Conservation (phyloP, 2,113 vertebrate genomes). For the Hippocampus barbouri region DNA sequence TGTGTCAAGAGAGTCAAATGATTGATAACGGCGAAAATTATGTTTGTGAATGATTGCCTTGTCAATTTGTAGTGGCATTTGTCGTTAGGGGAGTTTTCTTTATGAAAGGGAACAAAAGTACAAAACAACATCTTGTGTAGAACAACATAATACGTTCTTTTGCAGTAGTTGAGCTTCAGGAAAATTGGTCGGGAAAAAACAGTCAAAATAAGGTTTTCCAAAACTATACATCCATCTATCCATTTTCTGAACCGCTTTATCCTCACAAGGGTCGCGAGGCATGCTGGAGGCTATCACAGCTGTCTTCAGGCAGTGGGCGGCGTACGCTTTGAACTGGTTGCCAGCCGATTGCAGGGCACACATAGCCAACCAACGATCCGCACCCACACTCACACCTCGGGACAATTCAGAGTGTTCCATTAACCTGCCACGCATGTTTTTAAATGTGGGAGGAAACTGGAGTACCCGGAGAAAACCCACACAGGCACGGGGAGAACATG, state of each 20-base stretch:
- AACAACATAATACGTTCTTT: constrained; percentile 11
- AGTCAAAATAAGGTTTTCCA: background rate
- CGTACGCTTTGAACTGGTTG: too few species aligned
- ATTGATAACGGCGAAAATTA: constrained; percentile 3
- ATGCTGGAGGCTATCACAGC: too few species aligned
- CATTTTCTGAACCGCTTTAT: too few species aligned
- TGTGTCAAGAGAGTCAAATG: background rate
- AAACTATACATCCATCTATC: background rate
- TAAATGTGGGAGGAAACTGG: too few species aligned
- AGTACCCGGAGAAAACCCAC: too few species aligned
- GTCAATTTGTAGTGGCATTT: constrained; percentile 7
- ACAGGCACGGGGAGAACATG: too few species aligned
- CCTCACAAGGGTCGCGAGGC: background rate
- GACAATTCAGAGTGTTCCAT: too few species aligned
- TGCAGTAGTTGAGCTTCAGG: constrained; percentile 10
- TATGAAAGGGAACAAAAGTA: background rate
- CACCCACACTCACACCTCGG: too few species aligned
- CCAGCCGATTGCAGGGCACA: too few species aligned
- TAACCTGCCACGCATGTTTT: too few species aligned
- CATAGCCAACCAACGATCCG: too few species aligned
- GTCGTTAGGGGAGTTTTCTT: background rate
- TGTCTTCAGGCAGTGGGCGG: too few species aligned
- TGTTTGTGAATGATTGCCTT: constrained; percentile 9
- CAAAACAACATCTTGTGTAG: background rate
- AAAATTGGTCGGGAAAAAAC: background rate